Conservation (phyloP, 2,888 invertebrate genomes). For the Platypus cylindrus region DNA sequence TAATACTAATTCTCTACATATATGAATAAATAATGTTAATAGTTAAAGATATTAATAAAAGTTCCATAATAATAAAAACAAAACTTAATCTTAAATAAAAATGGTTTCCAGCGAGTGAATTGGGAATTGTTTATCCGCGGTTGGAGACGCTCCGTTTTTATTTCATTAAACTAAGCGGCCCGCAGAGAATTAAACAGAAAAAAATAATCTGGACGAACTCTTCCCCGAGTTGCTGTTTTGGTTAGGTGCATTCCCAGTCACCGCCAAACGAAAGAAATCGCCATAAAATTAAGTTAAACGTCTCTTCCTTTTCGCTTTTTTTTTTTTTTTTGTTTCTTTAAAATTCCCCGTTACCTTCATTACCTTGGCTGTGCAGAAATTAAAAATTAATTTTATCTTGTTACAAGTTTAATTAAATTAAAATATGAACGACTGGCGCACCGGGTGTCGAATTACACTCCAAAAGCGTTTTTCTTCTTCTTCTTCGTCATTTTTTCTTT, state of each 20-base stretch:
- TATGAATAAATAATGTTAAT: neutral
- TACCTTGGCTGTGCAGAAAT: constrained; percentile 31
- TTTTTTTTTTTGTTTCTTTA: too few relatives aligned
- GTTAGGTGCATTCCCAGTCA: too few relatives aligned
- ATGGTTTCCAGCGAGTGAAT: too few relatives aligned
- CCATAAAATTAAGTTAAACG: constrained; percentile 27
- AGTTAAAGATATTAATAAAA: constrained; percentile 6
- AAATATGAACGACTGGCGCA: constrained; percentile 29
- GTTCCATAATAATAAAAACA: too few relatives aligned
- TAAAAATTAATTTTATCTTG: constrained; percentile 38
- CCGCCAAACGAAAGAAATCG: constrained; percentile 22
- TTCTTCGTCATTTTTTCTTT: neutral
- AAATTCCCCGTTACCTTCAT: constrained; percentile 25
- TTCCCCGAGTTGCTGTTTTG: too few relatives aligned
- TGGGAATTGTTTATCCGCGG: constrained; percentile 27
- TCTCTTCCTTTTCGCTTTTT: too few relatives aligned
- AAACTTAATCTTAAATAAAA: too few relatives aligned
- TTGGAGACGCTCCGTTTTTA: constrained; percentile 26
- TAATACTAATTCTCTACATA: too few relatives aligned
- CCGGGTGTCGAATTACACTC: constrained; percentile 28
- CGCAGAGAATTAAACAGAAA: constrained; percentile 30
- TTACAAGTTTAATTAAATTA: constrained; percentile 37
- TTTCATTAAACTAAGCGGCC: constrained; percentile 36
- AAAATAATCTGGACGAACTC: constrained; percentile 36
- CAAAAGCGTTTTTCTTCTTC: constrained; percentile 20